phyloP scores from a whole-genome alignment of 2,888 invertebrate genomes.

The Hypselothyrea guttata region DNA sequence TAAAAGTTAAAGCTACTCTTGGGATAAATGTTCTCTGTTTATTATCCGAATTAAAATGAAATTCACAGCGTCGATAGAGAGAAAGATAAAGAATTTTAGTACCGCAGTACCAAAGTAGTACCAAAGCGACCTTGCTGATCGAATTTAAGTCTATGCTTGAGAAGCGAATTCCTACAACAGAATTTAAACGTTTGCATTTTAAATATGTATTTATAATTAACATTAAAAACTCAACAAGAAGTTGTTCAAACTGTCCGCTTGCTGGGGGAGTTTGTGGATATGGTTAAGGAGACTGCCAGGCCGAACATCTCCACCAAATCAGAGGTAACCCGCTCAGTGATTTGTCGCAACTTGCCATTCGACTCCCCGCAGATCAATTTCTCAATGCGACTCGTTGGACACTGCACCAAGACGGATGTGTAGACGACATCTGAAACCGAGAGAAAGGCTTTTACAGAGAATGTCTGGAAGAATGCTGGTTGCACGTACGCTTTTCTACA shows the following conservation, averaged over 20 bases:
- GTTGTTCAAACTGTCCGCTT: constrained; percentile 37
- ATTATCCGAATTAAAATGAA: too few relatives aligned
- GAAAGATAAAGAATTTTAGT: too few relatives aligned
- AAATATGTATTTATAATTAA: constrained; percentile 19
- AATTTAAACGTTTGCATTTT: constrained; percentile 9
- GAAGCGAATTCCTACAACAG: too few relatives aligned
- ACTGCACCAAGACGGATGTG: constrained; percentile 85
- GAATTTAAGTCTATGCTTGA: too few relatives aligned
- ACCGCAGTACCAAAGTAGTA: too few relatives aligned
- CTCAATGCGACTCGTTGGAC: constrained; percentile 85
- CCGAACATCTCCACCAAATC: constrained; percentile 87
- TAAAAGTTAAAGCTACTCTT: too few relatives aligned
- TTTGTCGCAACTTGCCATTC: constrained; percentile 87
- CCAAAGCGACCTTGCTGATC: too few relatives aligned
- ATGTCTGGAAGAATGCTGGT: background rate
- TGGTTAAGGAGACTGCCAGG: constrained; percentile 83
- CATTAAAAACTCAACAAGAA: constrained; percentile 17
- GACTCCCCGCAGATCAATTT: constrained; percentile 87
- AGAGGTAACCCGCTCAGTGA: constrained; percentile 86
- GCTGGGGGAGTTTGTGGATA: constrained; percentile 65
- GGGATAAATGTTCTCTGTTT: too few relatives aligned
- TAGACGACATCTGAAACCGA: constrained; percentile 83
- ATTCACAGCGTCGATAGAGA: too few relatives aligned
- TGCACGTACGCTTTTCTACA: constrained; percentile 83
- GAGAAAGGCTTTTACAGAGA: background rate